These are phyloP conservation scores for Mantis religiosa DNA, from an alignment of 2,888 invertebrate species.

Conservation along the genomic window DNA sequence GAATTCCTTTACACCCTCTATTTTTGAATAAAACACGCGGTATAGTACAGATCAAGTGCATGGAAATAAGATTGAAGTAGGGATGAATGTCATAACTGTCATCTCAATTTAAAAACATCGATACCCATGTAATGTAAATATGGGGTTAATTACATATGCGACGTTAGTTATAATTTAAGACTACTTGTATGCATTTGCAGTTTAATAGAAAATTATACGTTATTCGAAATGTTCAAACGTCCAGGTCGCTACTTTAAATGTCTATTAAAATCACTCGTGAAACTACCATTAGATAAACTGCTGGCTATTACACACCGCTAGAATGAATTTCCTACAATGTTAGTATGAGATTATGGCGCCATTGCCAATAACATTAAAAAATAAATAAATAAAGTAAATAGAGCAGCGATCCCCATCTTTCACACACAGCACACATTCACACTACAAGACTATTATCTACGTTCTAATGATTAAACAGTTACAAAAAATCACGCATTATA, in stretches of 20 bases:
- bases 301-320: slow-evolving; percentile 19
- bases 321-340: slow-evolving; percentile 1
- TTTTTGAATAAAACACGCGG: not conserved
- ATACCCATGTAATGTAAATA: not conserved
- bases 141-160: no score
- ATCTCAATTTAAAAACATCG: not conserved
- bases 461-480: not conserved
- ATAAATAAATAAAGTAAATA: not conserved
- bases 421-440: not conserved
- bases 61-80: not conserved
- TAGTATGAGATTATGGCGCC: not conserved
- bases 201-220: not conserved
- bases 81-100: no score
- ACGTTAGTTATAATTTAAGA: not conserved
- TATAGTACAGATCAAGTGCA: not conserved
- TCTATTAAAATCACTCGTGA: slow-evolving; percentile 4
- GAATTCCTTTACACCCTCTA: not conserved
- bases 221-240: not conserved
- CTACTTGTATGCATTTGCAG: not conserved
- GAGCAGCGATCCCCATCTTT: not conserved
- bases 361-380: slow-evolving; percentile 12
- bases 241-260: not conserved
- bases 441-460: not conserved
- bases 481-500: not conserved
- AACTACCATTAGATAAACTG: slow-evolving; percentile 19